Conservation (phyloP, 2,113 vertebrate genomes). For the Larimichthys polyactis region DNA sequence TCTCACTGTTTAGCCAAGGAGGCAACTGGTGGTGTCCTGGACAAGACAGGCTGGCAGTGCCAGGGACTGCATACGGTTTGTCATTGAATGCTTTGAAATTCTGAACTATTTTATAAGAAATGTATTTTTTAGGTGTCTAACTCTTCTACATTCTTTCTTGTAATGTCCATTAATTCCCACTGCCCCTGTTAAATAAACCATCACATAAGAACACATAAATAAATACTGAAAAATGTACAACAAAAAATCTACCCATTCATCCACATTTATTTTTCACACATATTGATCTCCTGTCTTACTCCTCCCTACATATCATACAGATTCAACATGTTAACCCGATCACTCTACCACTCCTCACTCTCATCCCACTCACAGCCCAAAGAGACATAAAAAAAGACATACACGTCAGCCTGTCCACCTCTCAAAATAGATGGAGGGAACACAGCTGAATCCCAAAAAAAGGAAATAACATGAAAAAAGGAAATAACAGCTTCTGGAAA, state of each 20-base stretch:
- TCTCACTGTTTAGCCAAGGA: conserved; percentile 11
- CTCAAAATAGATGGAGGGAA: conserved; percentile 39
- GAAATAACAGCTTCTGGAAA: conserved; percentile 54
- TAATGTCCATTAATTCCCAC: not conserved
- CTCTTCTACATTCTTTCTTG: not conserved
- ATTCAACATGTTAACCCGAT: not conserved
- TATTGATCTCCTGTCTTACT: not conserved
- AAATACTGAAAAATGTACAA: not conserved
- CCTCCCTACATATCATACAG: not conserved
- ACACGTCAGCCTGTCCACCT: not conserved
- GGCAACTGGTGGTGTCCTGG: conserved; percentile 21
- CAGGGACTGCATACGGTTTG: not conserved
- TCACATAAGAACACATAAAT: not conserved
- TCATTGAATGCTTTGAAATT: not conserved
- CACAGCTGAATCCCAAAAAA: conserved; percentile 25
- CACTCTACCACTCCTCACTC: not conserved
- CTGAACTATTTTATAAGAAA: not conserved
- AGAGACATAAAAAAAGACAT: not conserved
- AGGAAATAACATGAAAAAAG: conserved; percentile 36
- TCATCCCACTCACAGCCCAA: no score
- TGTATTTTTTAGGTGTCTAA: no score
- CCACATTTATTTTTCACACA: not conserved
- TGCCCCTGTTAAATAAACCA: not conserved
- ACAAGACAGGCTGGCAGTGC: conserved; percentile 1
- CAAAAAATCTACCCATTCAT: not conserved